Evolutionary conservation across 2,797 vertebrate species (phyloP).

Genomic region (Prunella strophiata): DNA sequence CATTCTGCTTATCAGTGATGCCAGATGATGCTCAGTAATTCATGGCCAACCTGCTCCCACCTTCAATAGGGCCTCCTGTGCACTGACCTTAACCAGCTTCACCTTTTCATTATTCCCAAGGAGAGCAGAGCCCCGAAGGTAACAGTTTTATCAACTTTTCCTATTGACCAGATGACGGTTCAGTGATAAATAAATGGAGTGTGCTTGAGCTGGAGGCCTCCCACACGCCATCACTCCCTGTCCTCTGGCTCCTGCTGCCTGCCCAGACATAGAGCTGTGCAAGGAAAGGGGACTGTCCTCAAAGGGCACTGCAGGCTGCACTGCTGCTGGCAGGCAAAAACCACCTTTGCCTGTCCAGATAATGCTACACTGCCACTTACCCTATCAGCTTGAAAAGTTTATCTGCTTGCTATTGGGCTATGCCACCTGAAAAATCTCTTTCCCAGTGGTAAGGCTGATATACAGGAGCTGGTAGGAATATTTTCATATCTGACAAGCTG

Average conservation of each 20-base stretch:
- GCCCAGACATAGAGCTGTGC: not conserved
- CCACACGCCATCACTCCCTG: not conserved
- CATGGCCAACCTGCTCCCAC: slow-evolving; percentile 52
- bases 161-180: slow-evolving; percentile 48
- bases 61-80: slow-evolving; percentile 38
- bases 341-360: not conserved
- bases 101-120: slow-evolving; percentile 58
- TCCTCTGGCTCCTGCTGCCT: accelerated
- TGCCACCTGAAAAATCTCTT: slow-evolving; percentile 10
- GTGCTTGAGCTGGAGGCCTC: slow-evolving; percentile 17
- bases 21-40: slow-evolving; percentile 68
- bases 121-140: not conserved
- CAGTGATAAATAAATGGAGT: slow-evolving; percentile 26
- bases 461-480: slow-evolving; percentile 44
- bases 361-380: not conserved
- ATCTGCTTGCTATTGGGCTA: not conserved
- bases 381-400: not conserved
- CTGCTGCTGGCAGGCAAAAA: not conserved
- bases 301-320: not conserved
- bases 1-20: slow-evolving; percentile 55
- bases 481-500: slow-evolving; percentile 58
- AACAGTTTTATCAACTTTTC: slow-evolving; percentile 57
- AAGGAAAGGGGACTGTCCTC: not conserved
- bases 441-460: not conserved
- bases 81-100: slow-evolving; percentile 57